A percentile compares a stretch with the other conserved stretches of the same genome.
phyloP scores from a whole-genome alignment of 2,113 vertebrate genomes.

The Dromaius novaehollandiae region DNA sequence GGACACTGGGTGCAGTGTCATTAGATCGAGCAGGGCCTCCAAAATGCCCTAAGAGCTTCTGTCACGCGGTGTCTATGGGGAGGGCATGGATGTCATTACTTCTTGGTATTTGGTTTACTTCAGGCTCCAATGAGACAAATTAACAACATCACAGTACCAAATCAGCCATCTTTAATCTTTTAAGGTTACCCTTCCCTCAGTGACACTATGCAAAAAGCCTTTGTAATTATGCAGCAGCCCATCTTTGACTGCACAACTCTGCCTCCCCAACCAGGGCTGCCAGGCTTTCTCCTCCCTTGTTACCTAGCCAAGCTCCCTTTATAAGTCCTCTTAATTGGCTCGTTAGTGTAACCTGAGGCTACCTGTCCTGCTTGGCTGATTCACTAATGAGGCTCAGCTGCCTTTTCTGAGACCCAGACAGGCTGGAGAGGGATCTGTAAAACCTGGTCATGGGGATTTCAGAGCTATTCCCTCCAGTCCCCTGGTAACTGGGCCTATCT shows the following conservation, averaged over 20 bases:
- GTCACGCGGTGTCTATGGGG: not conserved
- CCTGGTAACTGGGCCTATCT: not conserved
- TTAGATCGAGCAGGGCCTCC: not conserved
- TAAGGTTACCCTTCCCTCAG: not conserved
- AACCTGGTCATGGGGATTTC: not conserved
- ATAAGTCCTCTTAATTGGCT: conserved; percentile 41
- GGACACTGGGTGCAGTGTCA: too few relatives aligned
- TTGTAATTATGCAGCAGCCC: conserved; percentile 7
- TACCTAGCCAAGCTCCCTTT: conserved; percentile 21
- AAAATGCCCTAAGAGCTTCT: not conserved
- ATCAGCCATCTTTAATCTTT: not conserved
- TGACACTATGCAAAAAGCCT: not conserved
- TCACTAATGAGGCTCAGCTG: conserved; percentile 47
- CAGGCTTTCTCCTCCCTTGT: not conserved
- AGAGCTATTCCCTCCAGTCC: not conserved
- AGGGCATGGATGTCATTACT: not conserved
- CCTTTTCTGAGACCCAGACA: not conserved
- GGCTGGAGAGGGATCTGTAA: conserved; percentile 12
- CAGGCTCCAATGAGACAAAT: not conserved
- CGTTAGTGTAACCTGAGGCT: conserved; percentile 52
- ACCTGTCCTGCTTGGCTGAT: conserved; percentile 60
- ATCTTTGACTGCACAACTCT: not conserved
- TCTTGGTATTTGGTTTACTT: not conserved
- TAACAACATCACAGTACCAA: not conserved
- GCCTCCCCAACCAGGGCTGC: not conserved